phyloP scores from a whole-genome alignment of 2,797 vertebrate species.

The Acrossocheilus fasciatus region DNA sequence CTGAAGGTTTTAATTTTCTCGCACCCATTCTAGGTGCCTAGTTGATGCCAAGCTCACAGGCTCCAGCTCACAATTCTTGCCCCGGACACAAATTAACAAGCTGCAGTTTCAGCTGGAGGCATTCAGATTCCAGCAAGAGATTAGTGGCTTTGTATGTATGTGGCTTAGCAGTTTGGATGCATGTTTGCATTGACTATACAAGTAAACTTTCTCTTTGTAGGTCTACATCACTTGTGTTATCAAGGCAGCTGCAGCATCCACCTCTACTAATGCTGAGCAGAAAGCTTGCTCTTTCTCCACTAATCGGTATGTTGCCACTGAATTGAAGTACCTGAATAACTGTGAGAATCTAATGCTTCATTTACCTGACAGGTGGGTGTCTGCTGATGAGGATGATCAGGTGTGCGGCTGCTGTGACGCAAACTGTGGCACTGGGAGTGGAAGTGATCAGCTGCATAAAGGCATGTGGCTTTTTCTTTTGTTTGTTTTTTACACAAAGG shows the following conservation, averaged over 20 bases:
- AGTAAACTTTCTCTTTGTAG: slow-evolving; percentile 56
- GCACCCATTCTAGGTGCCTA: slow-evolving; percentile 68
- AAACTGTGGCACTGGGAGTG: slow-evolving; percentile 58
- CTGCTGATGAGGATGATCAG: slow-evolving; percentile 61
- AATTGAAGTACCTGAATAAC: fast-evolving
- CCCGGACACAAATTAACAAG: slow-evolving; percentile 58
- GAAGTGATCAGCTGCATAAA: background rate
- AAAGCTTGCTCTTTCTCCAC: slow-evolving; percentile 75
- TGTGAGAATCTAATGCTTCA: too few species aligned
- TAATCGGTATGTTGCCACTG: slow-evolving; percentile 59
- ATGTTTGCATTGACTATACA: background rate
- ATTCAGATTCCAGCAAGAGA: slow-evolving; percentile 70
- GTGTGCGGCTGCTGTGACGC: slow-evolving; percentile 70
- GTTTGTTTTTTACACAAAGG: too few species aligned
- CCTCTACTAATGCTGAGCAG: slow-evolving; percentile 38
- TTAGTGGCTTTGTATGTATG: slow-evolving; percentile 57
- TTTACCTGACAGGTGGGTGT: slow-evolving; percentile 67
- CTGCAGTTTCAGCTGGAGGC: slow-evolving; percentile 74
- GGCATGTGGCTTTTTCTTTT: background rate
- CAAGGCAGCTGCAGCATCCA: slow-evolving; percentile 63
- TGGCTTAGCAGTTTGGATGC: background rate
- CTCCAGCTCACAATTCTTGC: slow-evolving; percentile 68
- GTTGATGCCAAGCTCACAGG: slow-evolving; percentile 69
- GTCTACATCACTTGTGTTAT: slow-evolving; percentile 77
- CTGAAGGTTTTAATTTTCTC: fast-evolving